Evolutionary conservation across 2,113 vertebrate genomes (phyloP).

Genomic region (Glaucidium brasilianum): DNA sequence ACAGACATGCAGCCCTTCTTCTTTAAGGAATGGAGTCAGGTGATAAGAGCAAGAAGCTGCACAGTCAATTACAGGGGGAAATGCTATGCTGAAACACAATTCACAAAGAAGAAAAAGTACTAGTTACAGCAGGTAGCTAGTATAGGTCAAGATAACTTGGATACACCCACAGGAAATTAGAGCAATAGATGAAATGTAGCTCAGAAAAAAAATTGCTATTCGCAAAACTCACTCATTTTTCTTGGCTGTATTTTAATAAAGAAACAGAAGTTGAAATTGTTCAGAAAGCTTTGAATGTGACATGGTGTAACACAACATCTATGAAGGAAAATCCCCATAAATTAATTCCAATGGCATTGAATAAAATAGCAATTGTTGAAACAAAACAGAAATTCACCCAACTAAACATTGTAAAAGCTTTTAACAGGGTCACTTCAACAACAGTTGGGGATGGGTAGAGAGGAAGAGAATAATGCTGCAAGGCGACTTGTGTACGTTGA

Average conservation of each 20-base stretch:
- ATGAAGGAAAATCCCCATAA: background rate
- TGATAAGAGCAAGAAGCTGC: background rate
- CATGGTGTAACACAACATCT: accelerated
- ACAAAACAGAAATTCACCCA: background rate
- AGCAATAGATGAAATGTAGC: background rate
- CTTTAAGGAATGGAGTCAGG: background rate
- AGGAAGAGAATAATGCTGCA: background rate
- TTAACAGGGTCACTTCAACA: background rate
- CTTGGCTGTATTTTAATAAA: background rate
- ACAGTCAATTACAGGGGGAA: background rate
- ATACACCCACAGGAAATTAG: background rate
- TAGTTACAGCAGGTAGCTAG: background rate
- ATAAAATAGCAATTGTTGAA: background rate
- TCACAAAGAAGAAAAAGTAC: background rate
- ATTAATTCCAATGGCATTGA: background rate
- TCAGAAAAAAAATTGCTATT: background rate
- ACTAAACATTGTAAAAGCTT: background rate
- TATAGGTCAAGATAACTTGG: background rate
- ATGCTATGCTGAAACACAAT: background rate
- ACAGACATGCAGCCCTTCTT: background rate
- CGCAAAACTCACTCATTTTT: background rate
- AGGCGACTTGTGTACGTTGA: background rate
- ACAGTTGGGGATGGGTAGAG: background rate
- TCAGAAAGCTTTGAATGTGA: background rate
- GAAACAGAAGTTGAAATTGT: background rate